Conservation (phyloP, 2,797 vertebrate genomes). For the Gymnothorax javanicus region DNA sequence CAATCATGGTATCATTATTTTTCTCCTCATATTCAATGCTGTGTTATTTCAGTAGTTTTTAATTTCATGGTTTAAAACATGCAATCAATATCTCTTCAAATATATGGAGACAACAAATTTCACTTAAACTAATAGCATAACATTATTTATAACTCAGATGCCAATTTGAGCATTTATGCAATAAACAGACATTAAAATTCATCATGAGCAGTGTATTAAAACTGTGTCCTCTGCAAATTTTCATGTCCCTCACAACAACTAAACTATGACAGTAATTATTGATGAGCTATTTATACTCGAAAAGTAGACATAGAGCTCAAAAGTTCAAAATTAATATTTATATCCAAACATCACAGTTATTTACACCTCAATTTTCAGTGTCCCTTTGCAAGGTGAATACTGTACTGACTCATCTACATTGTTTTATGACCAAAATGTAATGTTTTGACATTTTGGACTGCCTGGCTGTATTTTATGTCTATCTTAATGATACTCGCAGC, state of each 20-base stretch:
- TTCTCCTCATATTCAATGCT: background rate
- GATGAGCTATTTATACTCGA: background rate
- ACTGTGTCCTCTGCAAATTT: too few relatives aligned
- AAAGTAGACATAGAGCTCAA: background rate
- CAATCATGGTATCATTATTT: background rate
- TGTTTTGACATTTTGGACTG: background rate
- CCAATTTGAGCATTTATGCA: background rate
- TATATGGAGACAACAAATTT: too few relatives aligned
- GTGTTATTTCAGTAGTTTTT: background rate
- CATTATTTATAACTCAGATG: background rate
- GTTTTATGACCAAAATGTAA: background rate
- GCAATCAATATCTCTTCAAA: background rate
- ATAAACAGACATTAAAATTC: background rate
- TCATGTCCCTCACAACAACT: too few relatives aligned
- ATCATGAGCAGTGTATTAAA: too few relatives aligned
- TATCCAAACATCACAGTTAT: background rate
- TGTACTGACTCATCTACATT: background rate
- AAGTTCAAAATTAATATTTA: background rate
- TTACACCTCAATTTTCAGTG: background rate
- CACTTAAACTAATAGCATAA: background rate
- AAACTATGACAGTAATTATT: too few relatives aligned
- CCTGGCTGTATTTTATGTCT: background rate
- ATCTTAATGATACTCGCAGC: background rate
- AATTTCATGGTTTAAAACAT: background rate
- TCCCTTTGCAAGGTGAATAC: slow-evolving; percentile 4